Conservation (phyloP, 1,140 invertebrate genomes). For the Drosophila pseudoananassae region DNA sequence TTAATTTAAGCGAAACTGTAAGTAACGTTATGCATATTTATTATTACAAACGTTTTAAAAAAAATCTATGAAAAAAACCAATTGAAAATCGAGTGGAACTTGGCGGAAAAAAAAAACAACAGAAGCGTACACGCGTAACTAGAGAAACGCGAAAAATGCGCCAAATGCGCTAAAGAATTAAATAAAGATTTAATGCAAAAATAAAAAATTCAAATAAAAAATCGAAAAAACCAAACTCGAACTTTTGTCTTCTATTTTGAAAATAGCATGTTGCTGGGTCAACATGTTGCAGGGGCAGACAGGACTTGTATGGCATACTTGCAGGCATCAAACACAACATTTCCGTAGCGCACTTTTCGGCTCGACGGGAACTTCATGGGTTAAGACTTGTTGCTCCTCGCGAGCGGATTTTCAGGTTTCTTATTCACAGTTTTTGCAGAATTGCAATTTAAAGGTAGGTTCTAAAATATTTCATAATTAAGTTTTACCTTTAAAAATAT, state of each 20-base stretch:
- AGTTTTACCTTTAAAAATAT: too few relatives aligned
- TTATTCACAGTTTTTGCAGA: too few relatives aligned
- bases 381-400: conserved; percentile 17
- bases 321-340: conserved; percentile 9
- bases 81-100: conserved; percentile 36
- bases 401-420: too few relatives aligned
- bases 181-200: conserved; percentile 76
- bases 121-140: conserved; percentile 1
- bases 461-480: too few relatives aligned
- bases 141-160: conserved; percentile 29
- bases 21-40: conserved; percentile 78
- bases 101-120: conserved; percentile 26
- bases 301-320: conserved; percentile 20
- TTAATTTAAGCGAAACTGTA: conserved; percentile 75
- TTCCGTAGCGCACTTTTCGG: background rate
- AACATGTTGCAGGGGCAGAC: conserved; percentile 7
- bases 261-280: conserved; percentile 27
- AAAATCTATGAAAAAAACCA: conserved; percentile 31
- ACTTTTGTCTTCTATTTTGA: conserved; percentile 11
- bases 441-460: too few relatives aligned
- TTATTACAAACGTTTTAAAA: conserved; percentile 68
- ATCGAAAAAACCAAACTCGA: conserved; percentile 46
- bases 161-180: conserved; percentile 38
- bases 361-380: background rate
- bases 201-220: conserved; percentile 14